A percentile compares a stretch with the other conserved stretches of the same genome.
These are phyloP conservation scores for Danio aesculapii DNA, from an alignment of 2,797 vertebrate species.

Conservation along the genomic window DNA sequence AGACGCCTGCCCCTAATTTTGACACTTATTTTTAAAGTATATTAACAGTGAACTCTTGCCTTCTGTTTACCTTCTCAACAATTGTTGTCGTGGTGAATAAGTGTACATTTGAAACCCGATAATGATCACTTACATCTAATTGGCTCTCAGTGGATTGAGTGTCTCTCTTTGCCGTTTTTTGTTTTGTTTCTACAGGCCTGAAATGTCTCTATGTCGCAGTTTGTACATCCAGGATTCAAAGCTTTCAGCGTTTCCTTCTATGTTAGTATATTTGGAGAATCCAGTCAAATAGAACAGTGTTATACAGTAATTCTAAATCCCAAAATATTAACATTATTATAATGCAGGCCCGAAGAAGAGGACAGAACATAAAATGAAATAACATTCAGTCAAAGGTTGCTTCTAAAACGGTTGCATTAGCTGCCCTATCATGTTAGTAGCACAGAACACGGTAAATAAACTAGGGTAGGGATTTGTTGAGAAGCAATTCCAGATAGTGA, in stretches of 20 bases:
- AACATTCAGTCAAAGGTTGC: constrained; percentile 1
- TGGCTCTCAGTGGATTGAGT: background rate
- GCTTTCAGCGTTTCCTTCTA: background rate
- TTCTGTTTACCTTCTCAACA: constrained; percentile 36
- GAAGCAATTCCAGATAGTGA: constrained; percentile 47
- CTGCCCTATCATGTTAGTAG: constrained; percentile 39
- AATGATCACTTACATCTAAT: background rate
- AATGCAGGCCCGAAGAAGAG: constrained; percentile 30
- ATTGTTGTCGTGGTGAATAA: constrained; percentile 4
- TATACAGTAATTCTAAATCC: constrained; percentile 23
- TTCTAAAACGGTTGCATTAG: constrained; percentile 30
- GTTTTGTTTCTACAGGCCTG: background rate
- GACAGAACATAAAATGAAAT: constrained; percentile 13
- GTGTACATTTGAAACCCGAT: constrained; percentile 26
- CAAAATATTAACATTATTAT: constrained; percentile 11
- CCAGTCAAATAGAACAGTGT: background rate
- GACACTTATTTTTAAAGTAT: constrained; percentile 35
- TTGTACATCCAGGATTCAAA: constrained; percentile 25
- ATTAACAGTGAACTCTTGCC: constrained; percentile 38
- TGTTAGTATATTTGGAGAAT: background rate
- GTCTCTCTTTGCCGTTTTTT: background rate
- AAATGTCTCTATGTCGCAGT: constrained; percentile 23
- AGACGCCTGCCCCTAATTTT: constrained; percentile 35
- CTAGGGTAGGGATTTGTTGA: constrained; percentile 15
- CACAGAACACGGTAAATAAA: constrained; percentile 32